Conservation (phyloP, 1,140 invertebrate species). For the Heliconius hermathena region DNA sequence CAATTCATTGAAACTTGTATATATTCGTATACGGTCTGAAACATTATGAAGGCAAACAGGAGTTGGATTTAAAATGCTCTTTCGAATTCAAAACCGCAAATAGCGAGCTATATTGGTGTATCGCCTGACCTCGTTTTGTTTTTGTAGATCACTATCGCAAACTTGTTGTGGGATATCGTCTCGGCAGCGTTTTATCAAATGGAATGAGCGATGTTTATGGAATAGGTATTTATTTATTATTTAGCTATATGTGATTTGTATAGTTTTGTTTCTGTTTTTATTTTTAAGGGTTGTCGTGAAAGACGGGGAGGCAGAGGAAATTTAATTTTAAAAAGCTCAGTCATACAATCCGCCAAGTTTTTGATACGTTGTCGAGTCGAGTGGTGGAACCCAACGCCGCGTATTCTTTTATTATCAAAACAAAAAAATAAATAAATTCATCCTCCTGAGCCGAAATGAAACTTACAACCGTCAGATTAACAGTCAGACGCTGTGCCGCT, state of each 20-base stretch:
- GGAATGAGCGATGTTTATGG: conserved; percentile 13
- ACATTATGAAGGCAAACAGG: conserved; percentile 17
- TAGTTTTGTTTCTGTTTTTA: background rate
- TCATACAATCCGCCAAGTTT: too few relatives aligned
- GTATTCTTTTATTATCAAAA: too few relatives aligned
- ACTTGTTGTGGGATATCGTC: conserved; percentile 9
- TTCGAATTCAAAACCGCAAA: conserved; percentile 33
- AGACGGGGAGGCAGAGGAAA: too few relatives aligned
- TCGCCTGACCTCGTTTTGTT: conserved; percentile 35
- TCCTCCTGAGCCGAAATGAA: too few relatives aligned
- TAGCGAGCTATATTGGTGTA: conserved; percentile 30
- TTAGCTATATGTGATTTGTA: background rate
- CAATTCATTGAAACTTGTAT: background rate
- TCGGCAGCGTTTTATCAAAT: background rate
- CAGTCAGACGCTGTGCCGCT: too few relatives aligned
- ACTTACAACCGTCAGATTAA: too few relatives aligned
- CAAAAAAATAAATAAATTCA: too few relatives aligned
- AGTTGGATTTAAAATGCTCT: conserved; percentile 26
- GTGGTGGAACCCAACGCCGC: too few relatives aligned
- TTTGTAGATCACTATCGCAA: conserved; percentile 18
- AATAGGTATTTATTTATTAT: background rate
- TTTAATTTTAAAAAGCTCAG: too few relatives aligned
- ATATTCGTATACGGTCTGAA: background rate
- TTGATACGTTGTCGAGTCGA: too few relatives aligned
- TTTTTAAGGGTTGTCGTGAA: background rate